Evolutionary conservation across 2,888 invertebrate species (phyloP), one percentile per base, ranked within the genome.

Genomic region (Dolichopus griseipennis): DNA sequence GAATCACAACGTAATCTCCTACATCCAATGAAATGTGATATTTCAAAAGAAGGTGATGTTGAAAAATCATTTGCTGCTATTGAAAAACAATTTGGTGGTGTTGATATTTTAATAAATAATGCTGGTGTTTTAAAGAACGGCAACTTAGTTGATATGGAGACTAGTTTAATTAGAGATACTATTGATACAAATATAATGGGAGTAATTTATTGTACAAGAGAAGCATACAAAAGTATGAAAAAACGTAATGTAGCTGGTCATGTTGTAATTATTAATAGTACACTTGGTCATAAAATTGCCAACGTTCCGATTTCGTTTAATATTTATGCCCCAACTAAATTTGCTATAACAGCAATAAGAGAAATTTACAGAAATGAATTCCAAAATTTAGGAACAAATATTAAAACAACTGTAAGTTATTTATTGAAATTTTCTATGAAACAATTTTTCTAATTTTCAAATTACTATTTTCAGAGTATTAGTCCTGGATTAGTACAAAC

Each of bases 61-160:
- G 73, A 82, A 43, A 75, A 75, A 3, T 83, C 85, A 41, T 88
- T 88, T 74, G 75, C 78, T n/a, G 82, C 81, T 79, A 82, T 85
- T 68, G 83, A 84, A 22, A 71, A 79, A 18, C 76, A 81, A 1
- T 73, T 84, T 6, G 87, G 86, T 0, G 83, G 84, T 12, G 80
- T 86, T 34, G 84, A 86, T 73, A 81, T 88, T 7, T 78, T 87
- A 68, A 76, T 88, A 2, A 88, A 88, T 74, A 86, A 86, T 74
- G 87, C 87, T 3, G 87, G 84, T 2, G 74, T 83, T 1, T 10
- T 74, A 21, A 71, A 69, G 8, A 1, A 61, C 0, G 79, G 80
- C 1, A 72, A 72, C 12, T 67, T 79, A 34, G 70, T 73, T 33
- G 74, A 73, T 21, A 75, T 76, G 75, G 71, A 74, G 2, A 79